These are phyloP conservation scores for Athalia rosae DNA, from an alignment of 2,888 invertebrate species.

Conservation along the genomic window DNA sequence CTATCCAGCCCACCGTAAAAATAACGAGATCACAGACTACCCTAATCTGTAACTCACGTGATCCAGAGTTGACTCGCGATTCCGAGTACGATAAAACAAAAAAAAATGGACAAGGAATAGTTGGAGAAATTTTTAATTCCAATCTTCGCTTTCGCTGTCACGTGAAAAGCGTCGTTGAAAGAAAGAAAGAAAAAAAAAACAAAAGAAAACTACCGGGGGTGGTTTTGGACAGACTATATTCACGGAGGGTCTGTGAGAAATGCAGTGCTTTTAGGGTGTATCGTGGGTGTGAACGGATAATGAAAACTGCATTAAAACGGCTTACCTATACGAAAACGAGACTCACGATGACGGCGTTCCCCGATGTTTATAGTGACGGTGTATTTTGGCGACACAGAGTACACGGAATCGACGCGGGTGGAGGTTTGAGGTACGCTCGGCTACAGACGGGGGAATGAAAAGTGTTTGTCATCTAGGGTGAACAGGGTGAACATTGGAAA, in stretches of 20 bases:
- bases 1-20: slow-evolving; percentile 56
- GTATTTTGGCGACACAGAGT: too few species aligned
- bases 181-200: too few species aligned
- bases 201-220: neutral
- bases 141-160: neutral
- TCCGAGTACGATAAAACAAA: too few species aligned
- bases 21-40: slow-evolving; percentile 46
- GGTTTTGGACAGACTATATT: neutral
- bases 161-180: too few species aligned
- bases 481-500: slow-evolving; percentile 48
- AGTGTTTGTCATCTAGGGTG: slow-evolving; percentile 62
- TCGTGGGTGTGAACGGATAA: slow-evolving; percentile 51
- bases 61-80: neutral
- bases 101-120: too few species aligned
- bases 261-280: neutral
- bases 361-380: too few species aligned
- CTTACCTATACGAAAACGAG: slow-evolving; percentile 57
- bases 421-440: slow-evolving; percentile 13
- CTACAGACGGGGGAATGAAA: slow-evolving; percentile 53
- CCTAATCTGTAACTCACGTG: slow-evolving; percentile 37
- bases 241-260: neutral
- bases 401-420: slow-evolving; percentile 41
- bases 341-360: slow-evolving; percentile 48
- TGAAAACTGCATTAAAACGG: slow-evolving; percentile 64
- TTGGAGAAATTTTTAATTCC: too few species aligned